Percentiles rank a stretch among this genome's conserved stretches.
These are phyloP conservation scores for Polydrusus pterygomalis DNA, from an alignment of 2,888 invertebrate genomes.

Conservation along the genomic window DNA sequence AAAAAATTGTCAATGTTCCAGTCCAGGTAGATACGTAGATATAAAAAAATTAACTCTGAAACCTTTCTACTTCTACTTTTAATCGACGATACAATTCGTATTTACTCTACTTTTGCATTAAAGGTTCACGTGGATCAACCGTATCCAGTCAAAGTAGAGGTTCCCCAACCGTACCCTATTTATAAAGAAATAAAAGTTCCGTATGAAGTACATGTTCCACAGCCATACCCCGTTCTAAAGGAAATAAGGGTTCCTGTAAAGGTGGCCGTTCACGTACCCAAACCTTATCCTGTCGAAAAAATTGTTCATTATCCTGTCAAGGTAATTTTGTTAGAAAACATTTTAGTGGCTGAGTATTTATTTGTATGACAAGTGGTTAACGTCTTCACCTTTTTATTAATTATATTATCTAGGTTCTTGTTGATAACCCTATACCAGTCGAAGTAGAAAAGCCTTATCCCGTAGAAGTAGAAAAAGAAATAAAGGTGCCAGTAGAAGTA, in stretches of 20 bases:
- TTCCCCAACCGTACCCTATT: slow-evolving; percentile 58
- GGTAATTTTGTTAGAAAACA: slow-evolving; percentile 17
- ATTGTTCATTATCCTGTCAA: slow-evolving; percentile 71
- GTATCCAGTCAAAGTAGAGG: slow-evolving; percentile 82
- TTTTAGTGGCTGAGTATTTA: background rate
- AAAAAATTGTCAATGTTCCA: slow-evolving; percentile 81
- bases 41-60: too few relatives aligned
- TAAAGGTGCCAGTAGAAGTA: slow-evolving; percentile 73
- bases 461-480: slow-evolving; percentile 79
- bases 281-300: slow-evolving; percentile 80
- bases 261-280: slow-evolving; percentile 78
- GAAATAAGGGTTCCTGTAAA: slow-evolving; percentile 82
- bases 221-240: slow-evolving; percentile 82
- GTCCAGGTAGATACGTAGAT: slow-evolving; percentile 74
- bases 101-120: too few relatives aligned
- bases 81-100: too few relatives aligned
- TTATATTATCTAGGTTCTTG: slow-evolving; percentile 44
- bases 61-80: too few relatives aligned
- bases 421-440: slow-evolving; percentile 48
- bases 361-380: too few relatives aligned
- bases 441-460: slow-evolving; percentile 74
- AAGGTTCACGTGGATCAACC: slow-evolving; percentile 67
- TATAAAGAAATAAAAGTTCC: slow-evolving; percentile 58
- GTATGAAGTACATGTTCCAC: slow-evolving; percentile 72
- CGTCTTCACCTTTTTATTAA: too few relatives aligned